phyloP scores from a whole-genome alignment of 2,797 vertebrate genomes.

The Orientallactaga sibirica region DNA sequence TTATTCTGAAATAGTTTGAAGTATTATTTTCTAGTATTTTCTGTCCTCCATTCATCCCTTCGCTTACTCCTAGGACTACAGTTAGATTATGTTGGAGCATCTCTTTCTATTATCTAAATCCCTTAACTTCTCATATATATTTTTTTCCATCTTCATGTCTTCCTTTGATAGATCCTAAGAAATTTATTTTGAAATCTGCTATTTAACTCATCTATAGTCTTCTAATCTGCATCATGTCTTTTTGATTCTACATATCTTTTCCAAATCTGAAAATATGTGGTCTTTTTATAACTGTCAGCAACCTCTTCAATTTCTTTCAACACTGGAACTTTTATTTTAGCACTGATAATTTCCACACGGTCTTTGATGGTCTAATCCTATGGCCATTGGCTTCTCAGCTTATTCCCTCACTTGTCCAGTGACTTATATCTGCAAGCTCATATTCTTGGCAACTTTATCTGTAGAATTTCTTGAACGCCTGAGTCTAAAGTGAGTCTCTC shows the following conservation, averaged over 20 bases:
- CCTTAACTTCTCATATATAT: slow-evolving; percentile 23
- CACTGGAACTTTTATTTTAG: background rate
- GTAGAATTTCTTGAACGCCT: background rate
- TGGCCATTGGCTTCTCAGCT: background rate
- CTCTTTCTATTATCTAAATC: background rate
- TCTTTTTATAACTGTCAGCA: background rate
- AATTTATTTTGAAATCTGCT: slow-evolving; percentile 9
- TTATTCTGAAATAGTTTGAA: background rate
- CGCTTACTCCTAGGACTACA: background rate
- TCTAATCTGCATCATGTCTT: background rate
- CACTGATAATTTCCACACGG: background rate
- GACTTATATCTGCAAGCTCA: background rate
- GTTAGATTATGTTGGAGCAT: background rate
- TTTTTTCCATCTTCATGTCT: slow-evolving; percentile 5
- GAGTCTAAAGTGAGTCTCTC: background rate
- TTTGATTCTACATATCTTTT: slow-evolving; percentile 1
- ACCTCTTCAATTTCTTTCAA: slow-evolving; percentile 28
- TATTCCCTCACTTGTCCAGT: background rate
- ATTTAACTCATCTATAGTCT: background rate
- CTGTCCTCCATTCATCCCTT: background rate
- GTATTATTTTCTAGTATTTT: background rate
- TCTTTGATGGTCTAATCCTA: background rate
- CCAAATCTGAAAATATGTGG: background rate
- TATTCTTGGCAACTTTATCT: background rate
- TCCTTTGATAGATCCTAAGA: background rate